phyloP scores from a whole-genome alignment of 2,888 invertebrate genomes.

The Mythimna lalbum region DNA sequence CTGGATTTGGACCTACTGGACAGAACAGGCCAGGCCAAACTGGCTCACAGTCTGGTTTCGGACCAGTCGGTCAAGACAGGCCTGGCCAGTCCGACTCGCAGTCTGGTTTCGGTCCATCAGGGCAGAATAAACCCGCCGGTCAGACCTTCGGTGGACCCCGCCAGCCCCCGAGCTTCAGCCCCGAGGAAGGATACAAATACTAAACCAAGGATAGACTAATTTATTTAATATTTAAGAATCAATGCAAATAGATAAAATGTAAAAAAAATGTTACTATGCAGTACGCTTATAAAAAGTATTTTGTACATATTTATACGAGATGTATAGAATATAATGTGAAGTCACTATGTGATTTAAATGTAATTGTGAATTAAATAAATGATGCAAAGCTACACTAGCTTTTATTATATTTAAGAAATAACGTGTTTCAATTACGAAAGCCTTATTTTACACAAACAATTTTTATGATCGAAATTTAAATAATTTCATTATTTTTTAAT shows the following conservation, averaged over 20 bases:
- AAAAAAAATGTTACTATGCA: slow-evolving; percentile 63
- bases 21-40: slow-evolving; percentile 44
- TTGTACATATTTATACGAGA: slow-evolving; percentile 69
- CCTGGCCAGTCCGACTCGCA: slow-evolving; percentile 48
- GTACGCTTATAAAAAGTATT: slow-evolving; percentile 65
- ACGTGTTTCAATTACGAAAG: slow-evolving; percentile 36
- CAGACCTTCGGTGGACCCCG: slow-evolving; percentile 81
- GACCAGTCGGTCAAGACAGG: slow-evolving; percentile 38
- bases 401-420: slow-evolving; percentile 45
- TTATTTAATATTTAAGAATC: slow-evolving; percentile 63
- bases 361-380: slow-evolving; percentile 71
- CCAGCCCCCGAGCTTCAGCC: slow-evolving; percentile 85
- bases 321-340: slow-evolving; percentile 71
- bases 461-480: background rate
- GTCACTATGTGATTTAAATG: slow-evolving; percentile 79
- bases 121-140: slow-evolving; percentile 61
- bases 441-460: background rate
- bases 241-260: slow-evolving; percentile 69
- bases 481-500: slow-evolving; percentile 3
- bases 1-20: slow-evolving; percentile 34
- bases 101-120: slow-evolving; percentile 49
- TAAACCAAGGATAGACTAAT: slow-evolving; percentile 71
- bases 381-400: slow-evolving; percentile 49
- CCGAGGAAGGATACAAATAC: slow-evolving; percentile 87
- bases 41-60: slow-evolving; percentile 39